phyloP scores from a whole-genome alignment of 2,888 invertebrate species.

The Dryocosmus kuriphilus region DNA sequence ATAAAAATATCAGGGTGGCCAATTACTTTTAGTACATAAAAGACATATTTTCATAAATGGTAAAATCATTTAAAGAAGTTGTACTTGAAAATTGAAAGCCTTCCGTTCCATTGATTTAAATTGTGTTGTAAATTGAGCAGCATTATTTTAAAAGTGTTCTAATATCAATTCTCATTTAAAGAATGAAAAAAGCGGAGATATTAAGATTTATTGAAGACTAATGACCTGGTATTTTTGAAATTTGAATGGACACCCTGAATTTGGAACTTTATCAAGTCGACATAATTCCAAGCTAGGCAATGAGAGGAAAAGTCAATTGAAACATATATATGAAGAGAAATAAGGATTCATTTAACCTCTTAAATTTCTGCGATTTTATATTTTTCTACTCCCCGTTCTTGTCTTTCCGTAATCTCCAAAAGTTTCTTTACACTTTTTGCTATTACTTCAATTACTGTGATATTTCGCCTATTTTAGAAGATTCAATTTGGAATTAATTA shows the following conservation, averaged over 20 bases:
- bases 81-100: too few species aligned
- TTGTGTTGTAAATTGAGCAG: too few species aligned
- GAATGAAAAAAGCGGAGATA: not conserved
- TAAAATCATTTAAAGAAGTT: too few species aligned
- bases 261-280: not conserved
- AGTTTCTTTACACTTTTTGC: not conserved
- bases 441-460: constrained; percentile 23
- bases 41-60: too few species aligned
- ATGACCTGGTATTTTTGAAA: too few species aligned
- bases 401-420: constrained; percentile 39
- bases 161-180: not conserved
- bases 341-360: constrained; percentile 62
- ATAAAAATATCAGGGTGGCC: not conserved
- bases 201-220: too few species aligned
- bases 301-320: constrained; percentile 60
- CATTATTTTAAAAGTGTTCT: not conserved
- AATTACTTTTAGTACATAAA: not conserved
- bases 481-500: not conserved
- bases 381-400: constrained; percentile 73
- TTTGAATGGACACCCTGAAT: constrained; percentile 4
- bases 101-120: too few species aligned
- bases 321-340: constrained; percentile 54
- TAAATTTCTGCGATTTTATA: constrained; percentile 72
- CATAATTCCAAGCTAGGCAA: constrained; percentile 42
- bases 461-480: constrained; percentile 19